Conservation (phyloP, 2,113 vertebrate species). For the Herpailurus yagouaroundi region DNA sequence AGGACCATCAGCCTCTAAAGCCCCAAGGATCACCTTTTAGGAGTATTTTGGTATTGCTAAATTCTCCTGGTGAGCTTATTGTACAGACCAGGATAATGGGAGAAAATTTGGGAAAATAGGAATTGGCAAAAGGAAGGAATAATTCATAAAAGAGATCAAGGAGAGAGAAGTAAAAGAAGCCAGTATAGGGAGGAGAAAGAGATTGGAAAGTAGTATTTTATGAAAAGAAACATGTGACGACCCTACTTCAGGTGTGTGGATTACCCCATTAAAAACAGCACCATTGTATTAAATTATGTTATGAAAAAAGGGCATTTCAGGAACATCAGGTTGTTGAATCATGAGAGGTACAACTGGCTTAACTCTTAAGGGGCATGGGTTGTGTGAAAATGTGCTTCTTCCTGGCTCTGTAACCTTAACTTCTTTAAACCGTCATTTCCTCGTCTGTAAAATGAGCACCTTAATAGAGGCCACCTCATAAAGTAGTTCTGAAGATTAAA, state of each 20-base stretch:
- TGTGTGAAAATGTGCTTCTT: background rate
- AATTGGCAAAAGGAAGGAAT: background rate
- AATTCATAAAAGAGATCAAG: background rate
- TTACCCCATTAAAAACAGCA: background rate
- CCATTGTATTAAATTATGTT: background rate
- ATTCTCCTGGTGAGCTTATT: background rate
- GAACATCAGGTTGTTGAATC: background rate
- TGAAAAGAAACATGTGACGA: background rate
- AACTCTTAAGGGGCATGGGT: background rate
- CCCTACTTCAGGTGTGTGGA: background rate
- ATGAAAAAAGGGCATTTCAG: background rate
- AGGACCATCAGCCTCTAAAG: background rate
- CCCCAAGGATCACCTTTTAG: background rate
- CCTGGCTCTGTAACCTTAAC: background rate
- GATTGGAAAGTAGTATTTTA: background rate
- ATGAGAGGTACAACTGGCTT: background rate
- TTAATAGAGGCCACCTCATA: background rate
- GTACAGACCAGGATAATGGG: background rate
- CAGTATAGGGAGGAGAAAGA: background rate
- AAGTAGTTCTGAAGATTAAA: background rate
- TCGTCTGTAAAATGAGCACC: background rate
- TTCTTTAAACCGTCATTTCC: background rate
- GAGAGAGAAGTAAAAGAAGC: background rate
- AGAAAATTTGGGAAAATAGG: background rate
- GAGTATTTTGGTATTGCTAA: background rate